Evolutionary conservation across 1,140 invertebrate species (phyloP).

Genomic region (Zaprionus africanus): DNA sequence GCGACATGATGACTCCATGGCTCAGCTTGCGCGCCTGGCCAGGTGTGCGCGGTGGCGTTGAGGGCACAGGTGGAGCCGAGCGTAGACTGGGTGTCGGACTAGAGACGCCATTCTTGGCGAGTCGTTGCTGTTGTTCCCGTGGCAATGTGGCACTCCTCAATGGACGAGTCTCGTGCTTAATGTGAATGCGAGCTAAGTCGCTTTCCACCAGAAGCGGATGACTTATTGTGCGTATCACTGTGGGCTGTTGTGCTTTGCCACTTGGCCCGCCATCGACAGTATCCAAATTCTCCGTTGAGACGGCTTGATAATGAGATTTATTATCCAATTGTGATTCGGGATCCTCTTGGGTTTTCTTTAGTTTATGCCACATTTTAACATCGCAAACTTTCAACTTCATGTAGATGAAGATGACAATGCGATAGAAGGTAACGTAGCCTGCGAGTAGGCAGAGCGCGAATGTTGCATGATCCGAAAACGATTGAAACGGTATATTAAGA

Average conservation of each 20-base stretch:
- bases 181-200: slow-evolving; percentile 66
- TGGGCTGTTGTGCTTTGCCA: slow-evolving; percentile 26
- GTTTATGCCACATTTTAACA: slow-evolving; percentile 66
- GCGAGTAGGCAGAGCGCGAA: slow-evolving; percentile 56
- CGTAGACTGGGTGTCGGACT: slow-evolving; percentile 64
- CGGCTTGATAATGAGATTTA: slow-evolving; percentile 65
- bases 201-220: slow-evolving; percentile 66
- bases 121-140: slow-evolving; percentile 34
- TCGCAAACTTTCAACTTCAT: slow-evolving; percentile 72
- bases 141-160: slow-evolving; percentile 62
- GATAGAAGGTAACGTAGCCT: slow-evolving; percentile 63
- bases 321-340: slow-evolving; percentile 54
- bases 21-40: slow-evolving; percentile 46
- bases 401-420: slow-evolving; percentile 66
- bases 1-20: slow-evolving; percentile 66
- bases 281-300: slow-evolving; percentile 66
- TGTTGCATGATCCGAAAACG: slow-evolving; percentile 58
- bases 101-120: slow-evolving; percentile 34
- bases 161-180: slow-evolving; percentile 64
- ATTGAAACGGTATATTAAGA: slow-evolving; percentile 51
- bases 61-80: slow-evolving; percentile 65
- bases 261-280: slow-evolving; percentile 48
- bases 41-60: slow-evolving; percentile 48
- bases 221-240: slow-evolving; percentile 69
- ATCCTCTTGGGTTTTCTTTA: slow-evolving; percentile 61